Conservation (phyloP, 2,113 vertebrate genomes). For the Antechinus stuartii region DNA sequence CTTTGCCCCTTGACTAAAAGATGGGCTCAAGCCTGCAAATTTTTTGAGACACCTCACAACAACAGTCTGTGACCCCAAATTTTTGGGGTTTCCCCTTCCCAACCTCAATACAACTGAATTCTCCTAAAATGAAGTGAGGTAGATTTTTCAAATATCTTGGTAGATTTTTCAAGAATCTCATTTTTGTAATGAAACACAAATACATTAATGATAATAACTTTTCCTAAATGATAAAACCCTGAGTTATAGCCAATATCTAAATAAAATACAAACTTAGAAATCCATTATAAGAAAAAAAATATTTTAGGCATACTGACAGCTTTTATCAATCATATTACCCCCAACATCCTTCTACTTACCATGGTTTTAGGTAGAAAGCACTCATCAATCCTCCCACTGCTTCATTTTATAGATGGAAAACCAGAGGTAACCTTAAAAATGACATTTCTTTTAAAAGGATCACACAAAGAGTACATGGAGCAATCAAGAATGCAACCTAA, state of each 20-base stretch:
- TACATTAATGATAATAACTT: neutral
- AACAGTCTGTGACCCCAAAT: too few relatives aligned
- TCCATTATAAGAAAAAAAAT: neutral
- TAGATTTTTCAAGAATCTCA: conserved; percentile 19
- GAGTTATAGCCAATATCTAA: neutral
- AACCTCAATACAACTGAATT: neutral
- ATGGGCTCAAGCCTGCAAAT: too few relatives aligned
- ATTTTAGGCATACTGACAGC: neutral
- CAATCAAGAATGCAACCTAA: conserved; percentile 42
- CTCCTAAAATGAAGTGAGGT: neutral
- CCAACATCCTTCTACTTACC: neutral
- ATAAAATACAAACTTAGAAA: neutral
- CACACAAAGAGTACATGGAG: neutral
- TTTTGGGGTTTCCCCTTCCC: too few relatives aligned
- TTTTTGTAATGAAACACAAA: neutral
- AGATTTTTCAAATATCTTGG: conserved; percentile 20
- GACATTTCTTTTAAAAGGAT: conserved; percentile 22
- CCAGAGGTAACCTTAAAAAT: conserved; percentile 32
- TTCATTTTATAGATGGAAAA: conserved; percentile 20
- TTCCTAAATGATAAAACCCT: neutral
- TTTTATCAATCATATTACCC: neutral
- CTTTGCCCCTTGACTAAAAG: too few relatives aligned
- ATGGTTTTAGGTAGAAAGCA: neutral
- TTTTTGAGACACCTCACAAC: too few relatives aligned
- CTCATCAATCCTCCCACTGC: neutral